phyloP scores from a whole-genome alignment of 2,797 vertebrate genomes.

The Poecilia velifera region DNA sequence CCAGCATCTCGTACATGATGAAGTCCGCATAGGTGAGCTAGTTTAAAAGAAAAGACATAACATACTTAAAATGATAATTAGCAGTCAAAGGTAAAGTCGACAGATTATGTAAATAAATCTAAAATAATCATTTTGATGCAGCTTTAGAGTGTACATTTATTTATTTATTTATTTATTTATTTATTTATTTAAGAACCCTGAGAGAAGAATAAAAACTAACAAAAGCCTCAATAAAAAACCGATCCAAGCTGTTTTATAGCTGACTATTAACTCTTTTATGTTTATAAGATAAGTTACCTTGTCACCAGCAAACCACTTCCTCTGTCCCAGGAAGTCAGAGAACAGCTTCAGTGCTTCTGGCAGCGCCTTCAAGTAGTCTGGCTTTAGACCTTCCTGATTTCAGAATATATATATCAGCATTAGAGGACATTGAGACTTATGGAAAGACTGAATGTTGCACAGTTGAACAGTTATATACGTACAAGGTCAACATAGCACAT shows the following conservation, averaged over 20 bases:
- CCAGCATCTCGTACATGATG: slow-evolving; percentile 90
- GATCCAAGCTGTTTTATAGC: not conserved
- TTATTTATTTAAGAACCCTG: not conserved
- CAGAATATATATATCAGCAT: slow-evolving; percentile 7
- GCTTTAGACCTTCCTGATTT: slow-evolving; percentile 71
- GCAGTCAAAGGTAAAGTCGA: not conserved
- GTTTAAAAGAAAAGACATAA: not conserved
- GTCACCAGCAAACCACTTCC: slow-evolving; percentile 91
- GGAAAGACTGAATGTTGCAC: not conserved
- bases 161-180: not conserved
- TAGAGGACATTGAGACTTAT: not conserved
- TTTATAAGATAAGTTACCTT: slow-evolving; percentile 73
- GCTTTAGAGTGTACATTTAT: not conserved
- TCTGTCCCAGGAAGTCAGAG: slow-evolving; percentile 82
- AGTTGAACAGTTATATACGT: slow-evolving; percentile 67
- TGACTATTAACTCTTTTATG: not conserved
- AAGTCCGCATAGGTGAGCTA: slow-evolving; percentile 95
- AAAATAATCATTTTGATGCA: not conserved
- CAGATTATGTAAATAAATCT: not conserved
- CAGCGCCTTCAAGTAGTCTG: slow-evolving; percentile 69
- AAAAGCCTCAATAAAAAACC: not conserved
- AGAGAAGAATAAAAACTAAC: not conserved
- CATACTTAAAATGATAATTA: not conserved
- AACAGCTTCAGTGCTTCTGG: slow-evolving; percentile 81
- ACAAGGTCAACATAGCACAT: slow-evolving; percentile 89